phyloP scores from a whole-genome alignment of 2,797 vertebrate genomes.

The Microhierax caerulescens region DNA sequence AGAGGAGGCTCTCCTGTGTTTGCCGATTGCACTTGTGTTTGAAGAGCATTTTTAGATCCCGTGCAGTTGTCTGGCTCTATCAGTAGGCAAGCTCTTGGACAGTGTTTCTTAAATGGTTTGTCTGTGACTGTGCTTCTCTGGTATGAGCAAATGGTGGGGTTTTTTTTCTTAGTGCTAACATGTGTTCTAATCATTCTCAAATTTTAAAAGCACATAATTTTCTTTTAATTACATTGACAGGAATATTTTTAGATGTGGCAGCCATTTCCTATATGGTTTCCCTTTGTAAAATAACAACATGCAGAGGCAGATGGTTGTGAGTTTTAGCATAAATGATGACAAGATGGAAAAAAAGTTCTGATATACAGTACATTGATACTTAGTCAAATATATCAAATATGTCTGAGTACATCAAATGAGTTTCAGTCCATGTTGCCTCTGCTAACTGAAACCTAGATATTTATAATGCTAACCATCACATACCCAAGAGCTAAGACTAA shows the following conservation, averaged over 20 bases:
- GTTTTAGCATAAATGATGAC: neutral
- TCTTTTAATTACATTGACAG: neutral
- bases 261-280: neutral
- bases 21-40: neutral
- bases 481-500: neutral
- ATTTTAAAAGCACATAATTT: neutral
- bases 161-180: neutral
- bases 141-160: neutral
- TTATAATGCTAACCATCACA: neutral
- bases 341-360: neutral
- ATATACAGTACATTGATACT: neutral
- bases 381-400: neutral
- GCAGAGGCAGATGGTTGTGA: neutral
- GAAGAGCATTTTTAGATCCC: slow-evolving; percentile 17
- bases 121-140: neutral
- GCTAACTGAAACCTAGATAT: neutral
- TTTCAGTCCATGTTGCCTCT: neutral
- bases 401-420: neutral
- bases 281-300: neutral
- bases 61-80: slow-evolving; percentile 39
- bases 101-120: neutral
- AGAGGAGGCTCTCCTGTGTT: neutral
- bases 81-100: neutral
- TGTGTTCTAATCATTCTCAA: neutral
- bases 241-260: neutral